Base-by-base conservation (phyloP, 2,888 invertebrate species). In the Carpatolechia fugitivella region DNA sequence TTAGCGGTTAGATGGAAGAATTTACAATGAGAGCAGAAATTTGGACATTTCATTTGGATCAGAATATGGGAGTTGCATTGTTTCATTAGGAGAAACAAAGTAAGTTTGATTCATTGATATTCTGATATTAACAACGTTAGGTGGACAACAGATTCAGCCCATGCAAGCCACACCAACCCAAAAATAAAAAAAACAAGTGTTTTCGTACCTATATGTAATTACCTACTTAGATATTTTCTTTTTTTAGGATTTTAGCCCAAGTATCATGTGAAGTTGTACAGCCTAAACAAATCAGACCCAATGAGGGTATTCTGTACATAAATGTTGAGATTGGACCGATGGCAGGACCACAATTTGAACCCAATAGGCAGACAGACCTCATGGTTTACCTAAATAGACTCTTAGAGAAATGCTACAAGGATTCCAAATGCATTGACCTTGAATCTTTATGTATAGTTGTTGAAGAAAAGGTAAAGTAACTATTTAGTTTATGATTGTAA, bases 401-500 rank as follows among this genome's bases (percentile, higher is more conserved):
- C 40, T 81, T 99, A 41, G 98, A 98, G 74, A 95, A 96, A 75
- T 97, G 97, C 74, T 93, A 97, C 56, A 96, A 96, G 74, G 98
- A 98, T 74, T 98, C 98, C 0, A 94, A 95, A 67, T 97, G 97
- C 70, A 89, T 99, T 44, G 98, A 99, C 83, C 91, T 98, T 55
- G 99, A 99, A 85, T 96, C 98, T 0, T 88, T 99, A n/a, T 99
- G 99, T 80, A 96, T 99, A 69, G 94, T 96, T 62, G 94, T 96
- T 47, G 97, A 96, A 73, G 97, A 98, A 86, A 96, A 97, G 92
- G 97, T 96, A 68, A 33, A 11, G 20, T 38, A 13, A 54, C 20
- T 44, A n/a, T n/a, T n/a, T n/a, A n/a, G n/a, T n/a, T n/a, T n/a
- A n/a, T n/a, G n/a, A n/a, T n/a, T n/a, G n/a, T n/a, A n/a, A n/a